Base-by-base conservation (phyloP, 2,113 vertebrate species). In the Dissostichus mawsoni region DNA sequence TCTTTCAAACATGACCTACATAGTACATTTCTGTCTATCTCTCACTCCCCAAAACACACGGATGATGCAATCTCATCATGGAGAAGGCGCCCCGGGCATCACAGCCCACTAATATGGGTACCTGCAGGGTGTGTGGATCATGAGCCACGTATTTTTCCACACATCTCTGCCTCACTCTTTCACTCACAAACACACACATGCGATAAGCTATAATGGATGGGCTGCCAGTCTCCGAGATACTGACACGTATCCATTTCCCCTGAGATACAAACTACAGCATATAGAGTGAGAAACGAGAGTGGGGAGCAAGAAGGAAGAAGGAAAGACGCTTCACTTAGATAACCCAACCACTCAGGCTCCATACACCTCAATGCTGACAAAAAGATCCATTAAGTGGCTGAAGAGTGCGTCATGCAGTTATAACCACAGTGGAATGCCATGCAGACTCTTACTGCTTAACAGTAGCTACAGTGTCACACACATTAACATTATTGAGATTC, bases 211-310 rank as follows among this genome's bases (percentile, higher is more conserved):
- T 61, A 79, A 83, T 77, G 56, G 81, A 83, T 76, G 69, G 70
- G 70, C 78, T 82, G 83, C 75, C 77, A 71, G 73, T 84, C 79
- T 80, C 20, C 20, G 74, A 87, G 78, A 90, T 64, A 78, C 74
- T 81, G 83, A 86, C 90, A 87, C 57, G 20, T 56, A 82, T 91
- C 80, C 74, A 83, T 87, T 92, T 89, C 78, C 82, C 78, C 55
- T n/a, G 73, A 87, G 80, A 88, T 53, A 73, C 73, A 82, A 84
- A 83, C 69, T 62, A 69, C 61, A 61, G 44, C 48, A 23, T 80
- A 72, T 50, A 47, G 59, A 67, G 69, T 41, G 62, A 73, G 75
- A 47, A 74, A 68, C 0, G 33, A 56, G 51, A 56, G 51, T 25
- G 45, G 52, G 8, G 36, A 69, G 73, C 16, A 57, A 50, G 61